Conservation (phyloP, 2,797 vertebrate species). For the Poecilia picta region DNA sequence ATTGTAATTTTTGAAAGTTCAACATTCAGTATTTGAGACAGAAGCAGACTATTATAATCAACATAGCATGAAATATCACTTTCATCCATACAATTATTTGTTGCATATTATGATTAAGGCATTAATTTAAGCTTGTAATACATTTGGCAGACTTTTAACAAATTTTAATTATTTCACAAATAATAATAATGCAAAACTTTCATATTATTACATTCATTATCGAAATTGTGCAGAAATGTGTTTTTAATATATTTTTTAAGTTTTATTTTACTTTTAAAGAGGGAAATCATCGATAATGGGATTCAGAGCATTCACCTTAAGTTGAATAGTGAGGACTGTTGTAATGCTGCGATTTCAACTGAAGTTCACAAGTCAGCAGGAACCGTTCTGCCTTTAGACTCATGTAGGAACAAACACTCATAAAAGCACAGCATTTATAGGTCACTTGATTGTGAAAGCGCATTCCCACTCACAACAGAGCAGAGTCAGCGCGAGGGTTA, state of each 20-base stretch:
- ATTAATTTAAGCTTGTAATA: not conserved
- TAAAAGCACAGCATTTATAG: slow-evolving; percentile 6
- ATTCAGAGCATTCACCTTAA: not conserved
- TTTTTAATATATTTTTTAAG: not conserved
- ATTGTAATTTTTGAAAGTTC: not conserved
- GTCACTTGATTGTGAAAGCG: not conserved
- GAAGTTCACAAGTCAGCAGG: not conserved
- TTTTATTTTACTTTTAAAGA: not conserved
- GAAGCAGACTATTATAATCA: not conserved
- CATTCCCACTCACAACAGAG: slow-evolving; percentile 1
- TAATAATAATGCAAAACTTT: not conserved
- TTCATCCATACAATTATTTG: not conserved
- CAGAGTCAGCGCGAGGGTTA: not conserved
- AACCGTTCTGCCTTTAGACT: not conserved
- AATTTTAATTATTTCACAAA: not conserved
- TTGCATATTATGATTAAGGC: not conserved
- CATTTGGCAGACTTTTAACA: not conserved
- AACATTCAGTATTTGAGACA: not conserved
- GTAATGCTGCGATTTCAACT: not conserved
- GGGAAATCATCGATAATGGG: not conserved
- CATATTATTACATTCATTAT: not conserved
- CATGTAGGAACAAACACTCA: slow-evolving; percentile 1
- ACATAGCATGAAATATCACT: not conserved
- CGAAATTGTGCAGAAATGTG: not conserved
- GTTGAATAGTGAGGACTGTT: not conserved